These are phyloP conservation scores for Argentina silus DNA, from an alignment of 2,797 vertebrate species.

Conservation along the genomic window DNA sequence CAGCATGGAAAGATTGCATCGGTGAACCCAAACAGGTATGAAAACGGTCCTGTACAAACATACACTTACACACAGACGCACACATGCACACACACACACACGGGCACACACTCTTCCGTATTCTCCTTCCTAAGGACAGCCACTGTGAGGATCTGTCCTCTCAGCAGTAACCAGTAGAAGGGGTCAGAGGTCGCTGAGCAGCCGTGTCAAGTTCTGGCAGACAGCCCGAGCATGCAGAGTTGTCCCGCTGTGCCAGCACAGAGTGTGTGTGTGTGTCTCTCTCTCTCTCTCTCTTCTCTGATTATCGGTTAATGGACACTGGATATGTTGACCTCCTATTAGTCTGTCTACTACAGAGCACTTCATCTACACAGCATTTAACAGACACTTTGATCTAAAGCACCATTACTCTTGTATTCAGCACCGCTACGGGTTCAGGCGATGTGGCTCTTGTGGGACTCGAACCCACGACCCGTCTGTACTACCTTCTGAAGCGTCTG, in stretches of 20 bases:
- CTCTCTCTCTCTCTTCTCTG: not conserved
- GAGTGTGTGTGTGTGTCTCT: too few relatives aligned
- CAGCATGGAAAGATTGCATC: not conserved
- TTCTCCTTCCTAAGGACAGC: conserved; percentile 7
- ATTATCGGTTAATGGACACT: not conserved
- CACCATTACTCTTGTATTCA: not conserved
- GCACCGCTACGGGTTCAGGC: too few relatives aligned
- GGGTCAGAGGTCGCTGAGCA: too few relatives aligned
- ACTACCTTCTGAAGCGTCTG: too few relatives aligned
- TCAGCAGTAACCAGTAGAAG: too few relatives aligned
- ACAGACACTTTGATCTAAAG: not conserved
- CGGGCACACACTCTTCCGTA: conserved; percentile 30
- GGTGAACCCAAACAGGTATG: conserved; percentile 6
- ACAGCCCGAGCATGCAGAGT: too few relatives aligned
- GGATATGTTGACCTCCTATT: not conserved
- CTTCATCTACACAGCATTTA: not conserved
- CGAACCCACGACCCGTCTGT: too few relatives aligned
- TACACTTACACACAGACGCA: too few relatives aligned
- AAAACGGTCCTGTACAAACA: conserved; percentile 21
- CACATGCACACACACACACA: conserved; percentile 7
- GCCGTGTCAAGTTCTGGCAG: too few relatives aligned
- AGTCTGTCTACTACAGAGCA: not conserved
- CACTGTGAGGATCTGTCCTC: too few relatives aligned
- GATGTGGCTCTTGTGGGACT: too few relatives aligned
- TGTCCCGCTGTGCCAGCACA: too few relatives aligned